Base-by-base conservation (phyloP, 2,888 invertebrate genomes). In the Lycophotia porphyrea region DNA sequence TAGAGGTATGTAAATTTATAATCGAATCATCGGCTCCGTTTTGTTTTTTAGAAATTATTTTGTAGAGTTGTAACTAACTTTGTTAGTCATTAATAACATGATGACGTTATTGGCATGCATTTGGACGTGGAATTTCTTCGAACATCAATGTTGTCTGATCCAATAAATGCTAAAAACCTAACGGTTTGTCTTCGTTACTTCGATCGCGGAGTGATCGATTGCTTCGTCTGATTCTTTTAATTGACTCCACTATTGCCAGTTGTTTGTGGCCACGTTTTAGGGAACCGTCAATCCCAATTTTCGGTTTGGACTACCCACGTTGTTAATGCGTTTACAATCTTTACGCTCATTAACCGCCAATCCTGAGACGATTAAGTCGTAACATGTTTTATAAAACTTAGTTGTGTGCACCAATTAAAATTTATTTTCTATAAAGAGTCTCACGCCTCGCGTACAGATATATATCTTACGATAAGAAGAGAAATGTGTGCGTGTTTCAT, bases 271-370 rank as follows among this genome's bases (percentile, higher is more conserved):
- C 39, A 81, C 67, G 75, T 82, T 82, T 86, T 71, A 77, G 82
- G 82, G 81, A 88, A 78, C 78, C 80, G 80, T 88, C 89, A 86
- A 85, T 69, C 72, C 80, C 65, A 87, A 82, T 87, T 82, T 83
- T 83, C 9, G 60, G 70, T 80, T 84, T 74, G 76, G 94, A 94
- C 95, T 94, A 91, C 94, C 94, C 94, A 93, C 94, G 94, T 91
- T 82, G 94, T 92, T 92, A 92, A 93, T 93, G 89, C 90, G 87
- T 93, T 94, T 94, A 94, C 93, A 92, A 94, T 92, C 94, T 95
- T 95, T 94, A 93, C 95, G 95, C 95, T 95, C 95, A 95, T 96
- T 95, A 95, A 94, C 93, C 92, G 92, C 91, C 94, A 94, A 94
- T 95, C 92, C 92, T 90, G 86, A 88, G 88, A 91, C 93, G 93